Base-by-base conservation (phyloP, 2,888 invertebrate genomes). In the Dicranocentrus wangi region DNA sequence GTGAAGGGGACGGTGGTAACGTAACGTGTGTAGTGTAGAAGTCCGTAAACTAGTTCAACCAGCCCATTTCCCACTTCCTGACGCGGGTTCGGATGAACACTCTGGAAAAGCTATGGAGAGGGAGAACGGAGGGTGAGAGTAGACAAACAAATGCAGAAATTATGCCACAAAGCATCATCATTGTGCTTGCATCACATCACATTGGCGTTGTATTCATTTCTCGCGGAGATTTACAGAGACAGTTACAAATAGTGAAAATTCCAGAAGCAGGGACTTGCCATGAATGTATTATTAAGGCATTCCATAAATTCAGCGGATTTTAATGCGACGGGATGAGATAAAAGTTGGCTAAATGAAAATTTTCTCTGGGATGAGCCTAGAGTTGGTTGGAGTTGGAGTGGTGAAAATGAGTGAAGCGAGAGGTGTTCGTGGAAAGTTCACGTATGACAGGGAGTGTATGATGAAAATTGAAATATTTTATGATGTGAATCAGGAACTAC, bases 191-290 rank as follows among this genome's bases (percentile, higher is more conserved):
- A 43, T 23, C 42, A 65, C 65, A n/a, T 53, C 47, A 47, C 47
- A 10, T 47, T n/a, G 47, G 15, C 47, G n/a, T n/a, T 10, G 47
- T n/a, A 47, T 47, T 47, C 47, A 47, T 47, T 47, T 47, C 47
- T 47, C n/a, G 32, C 15, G 51, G 51, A 73, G 61, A 65, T 60
- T 55, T 66, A 58, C 65, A 68, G 39, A 68, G 75, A 76, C 66
- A 76, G 66, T 58, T 76, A 76, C 66, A 76, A 76, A 76, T 76
- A 43, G 75, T 43, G 55, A 28, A 58, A 76, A 76, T 76, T 76
- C 72, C 72, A 19, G 68, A 19, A 53, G n/a, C 47, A 10, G 47
- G n/a, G 47, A 47, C 15, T n/a, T 2, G 15, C 47, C 10, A 32
- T n/a, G 15, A 47, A 47, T 47, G 47, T 47, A 47, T 47, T 55